Base-by-base conservation (phyloP, 1,140 invertebrate species). In the Drosophila lini region DNA sequence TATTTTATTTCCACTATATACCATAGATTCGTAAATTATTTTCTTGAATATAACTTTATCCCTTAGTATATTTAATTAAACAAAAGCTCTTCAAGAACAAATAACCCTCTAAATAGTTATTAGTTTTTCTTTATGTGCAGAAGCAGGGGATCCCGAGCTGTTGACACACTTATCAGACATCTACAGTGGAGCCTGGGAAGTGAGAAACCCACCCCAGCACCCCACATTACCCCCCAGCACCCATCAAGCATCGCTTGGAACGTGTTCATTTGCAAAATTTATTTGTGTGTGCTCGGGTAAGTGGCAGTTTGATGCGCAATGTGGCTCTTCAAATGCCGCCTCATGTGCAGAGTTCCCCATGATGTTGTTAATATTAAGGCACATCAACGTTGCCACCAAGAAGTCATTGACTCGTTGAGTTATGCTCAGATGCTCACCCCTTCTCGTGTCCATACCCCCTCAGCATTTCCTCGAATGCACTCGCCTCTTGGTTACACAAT, bases 331-430 rank as follows among this genome's bases (percentile, higher is more conserved):
- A 88, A 88, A 82, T 79, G 79, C 75, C 70, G 70, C 79, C 62
- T 71, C 70, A 67, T 77, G 50, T 81, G 78, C 78, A 69, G 68
- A 78, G 64, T 52, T 58, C 76, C 65, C 47, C 56, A 40, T 50
- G 68, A 68, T 90, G 89, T 82, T 91, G 90, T 84, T 88, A 84
- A 91, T 91, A 91, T 88, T 91, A 91, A 91, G 88, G 85, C 90
- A 89, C 89, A 91, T 90, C 90, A 91, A 82, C 82, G 83, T 88
- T 81, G 83, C 81, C 82, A 91, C 90, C 90, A 90, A 91, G 86
- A 91, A 91, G 90, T 91, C 90, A 91, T 91, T 91, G 90, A 91
- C 90, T 91, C 86, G 85, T 91, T 91, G 90, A 91, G 90, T 90
- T 91, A 91, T 91, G 83, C 82, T 83, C 79, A 88, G 79, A 61